Evolutionary conservation across 1,140 invertebrate genomes (phyloP), one percentile per base, ranked within the genome.

Genomic region (Lepidurus apus): DNA sequence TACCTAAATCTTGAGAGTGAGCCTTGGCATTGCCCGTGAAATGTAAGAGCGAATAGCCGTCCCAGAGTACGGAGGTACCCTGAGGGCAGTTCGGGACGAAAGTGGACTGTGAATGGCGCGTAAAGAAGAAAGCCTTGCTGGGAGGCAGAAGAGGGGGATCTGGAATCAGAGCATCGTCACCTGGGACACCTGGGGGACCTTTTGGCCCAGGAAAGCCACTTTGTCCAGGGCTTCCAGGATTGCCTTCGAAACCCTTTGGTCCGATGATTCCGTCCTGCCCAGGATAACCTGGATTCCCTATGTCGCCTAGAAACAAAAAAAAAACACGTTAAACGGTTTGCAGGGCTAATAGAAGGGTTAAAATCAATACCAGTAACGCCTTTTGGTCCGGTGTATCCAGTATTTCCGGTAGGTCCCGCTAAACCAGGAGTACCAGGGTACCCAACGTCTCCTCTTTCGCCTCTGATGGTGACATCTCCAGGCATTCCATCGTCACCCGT

Each of bases 21-120:
- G 96, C 90, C 84, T 93, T 91, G 80, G 92, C 91, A 86, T 97
- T 95, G 74, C 94, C 97, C 85, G 96, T 92, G 78, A 98, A 93
- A 83, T 98, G 95, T 1, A 99, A 88, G 1, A 99, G 87, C 34
- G 96, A 98, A 85, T 95, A 99, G 78, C 98, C 98, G 80, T 94
- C 91, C 97, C 98, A 99, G 75, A 99, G 83, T 84, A 91, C 90
- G 1, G 89, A 86, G 1, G 95, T 95, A 79, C 93, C 91, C 74
- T 82, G 83, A 0, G 97, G 97, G 88, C 98, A 99, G 24, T 87
- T 82, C 0, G 98, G 97, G 79, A 95, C 90, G 81, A 89, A 87
- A 21, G 91, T 89, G 1, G 91, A 91, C 87, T 99, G 98, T 34
- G 96, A 98, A 88, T 99, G 98, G 74, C 93, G 88, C 7, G 93